Conservation (phyloP, 2,888 invertebrate genomes). For the Thecocarcelia acutangulata region DNA sequence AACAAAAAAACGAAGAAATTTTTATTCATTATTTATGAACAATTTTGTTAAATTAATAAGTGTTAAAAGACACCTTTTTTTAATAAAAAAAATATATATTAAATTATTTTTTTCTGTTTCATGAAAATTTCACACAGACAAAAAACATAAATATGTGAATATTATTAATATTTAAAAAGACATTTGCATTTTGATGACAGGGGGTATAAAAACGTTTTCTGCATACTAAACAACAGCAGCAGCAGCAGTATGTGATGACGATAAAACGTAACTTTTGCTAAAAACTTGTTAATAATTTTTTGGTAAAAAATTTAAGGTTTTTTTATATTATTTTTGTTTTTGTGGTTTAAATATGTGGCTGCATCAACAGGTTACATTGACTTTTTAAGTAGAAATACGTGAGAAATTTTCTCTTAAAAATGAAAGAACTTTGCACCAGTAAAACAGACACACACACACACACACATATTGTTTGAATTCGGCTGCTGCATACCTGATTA, state of each 20-base stretch:
- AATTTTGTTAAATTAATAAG: conserved; percentile 20
- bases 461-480: too few relatives aligned
- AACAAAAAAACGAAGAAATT: too few relatives aligned
- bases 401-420: conserved; percentile 7
- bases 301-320: too few relatives aligned
- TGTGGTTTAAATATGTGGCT: not conserved
- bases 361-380: conserved; percentile 47
- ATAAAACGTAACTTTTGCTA: conserved; percentile 2
- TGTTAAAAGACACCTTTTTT: conserved; percentile 32
- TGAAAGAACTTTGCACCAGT: too few relatives aligned
- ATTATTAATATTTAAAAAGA: conserved; percentile 2
- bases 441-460: too few relatives aligned
- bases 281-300: conserved; percentile 5
- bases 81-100: too few relatives aligned
- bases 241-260: not conserved
- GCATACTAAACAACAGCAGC: conserved; percentile 42
- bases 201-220: conserved; percentile 25
- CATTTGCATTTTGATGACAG: conserved; percentile 46
- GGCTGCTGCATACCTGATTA: too few relatives aligned
- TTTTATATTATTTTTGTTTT: too few relatives aligned
- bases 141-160: not conserved
- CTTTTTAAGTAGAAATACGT: conserved; percentile 47
- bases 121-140: too few relatives aligned
- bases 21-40: not conserved
- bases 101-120: too few relatives aligned